Conservation (phyloP, 1,140 invertebrate genomes). For the Venustaconcha ellipsiformis region DNA sequence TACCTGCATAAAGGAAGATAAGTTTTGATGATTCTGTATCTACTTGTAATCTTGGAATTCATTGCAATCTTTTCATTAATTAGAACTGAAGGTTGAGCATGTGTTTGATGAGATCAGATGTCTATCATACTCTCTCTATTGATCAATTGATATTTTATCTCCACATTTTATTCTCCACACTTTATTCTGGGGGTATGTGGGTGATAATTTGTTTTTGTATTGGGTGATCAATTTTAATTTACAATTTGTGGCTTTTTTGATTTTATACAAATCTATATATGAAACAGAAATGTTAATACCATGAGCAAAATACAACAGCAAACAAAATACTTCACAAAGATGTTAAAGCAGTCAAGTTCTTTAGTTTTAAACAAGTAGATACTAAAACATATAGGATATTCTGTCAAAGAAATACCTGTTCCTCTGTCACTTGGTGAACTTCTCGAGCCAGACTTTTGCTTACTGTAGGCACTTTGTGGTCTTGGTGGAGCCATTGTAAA, state of each 20-base stretch:
- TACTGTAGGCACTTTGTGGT: slow-evolving; percentile 50
- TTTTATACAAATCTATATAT: no score
- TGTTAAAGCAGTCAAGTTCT: background rate
- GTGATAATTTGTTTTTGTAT: no score
- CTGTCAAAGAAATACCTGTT: slow-evolving; percentile 12
- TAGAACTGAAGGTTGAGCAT: no score
- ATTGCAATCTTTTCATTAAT: background rate
- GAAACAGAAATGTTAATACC: no score
- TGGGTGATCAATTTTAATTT: no score
- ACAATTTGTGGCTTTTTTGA: no score
- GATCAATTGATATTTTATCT: no score
- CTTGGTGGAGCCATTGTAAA: slow-evolving; percentile 52
- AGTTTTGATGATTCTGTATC: background rate
- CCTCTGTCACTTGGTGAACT: slow-evolving; percentile 60
- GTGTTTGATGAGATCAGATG: no score
- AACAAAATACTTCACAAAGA: background rate
- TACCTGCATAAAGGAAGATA: slow-evolving; percentile 37
- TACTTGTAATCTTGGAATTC: background rate
- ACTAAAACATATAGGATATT: background rate
- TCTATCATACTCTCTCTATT: no score
- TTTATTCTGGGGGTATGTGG: no score
- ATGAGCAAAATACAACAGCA: no score
- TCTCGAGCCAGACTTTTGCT: slow-evolving; percentile 39
- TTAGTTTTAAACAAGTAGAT: background rate
- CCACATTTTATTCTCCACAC: no score